These are phyloP conservation scores for Gallinago undulata DNA, from an alignment of 2,113 vertebrate genomes.

Conservation along the genomic window DNA sequence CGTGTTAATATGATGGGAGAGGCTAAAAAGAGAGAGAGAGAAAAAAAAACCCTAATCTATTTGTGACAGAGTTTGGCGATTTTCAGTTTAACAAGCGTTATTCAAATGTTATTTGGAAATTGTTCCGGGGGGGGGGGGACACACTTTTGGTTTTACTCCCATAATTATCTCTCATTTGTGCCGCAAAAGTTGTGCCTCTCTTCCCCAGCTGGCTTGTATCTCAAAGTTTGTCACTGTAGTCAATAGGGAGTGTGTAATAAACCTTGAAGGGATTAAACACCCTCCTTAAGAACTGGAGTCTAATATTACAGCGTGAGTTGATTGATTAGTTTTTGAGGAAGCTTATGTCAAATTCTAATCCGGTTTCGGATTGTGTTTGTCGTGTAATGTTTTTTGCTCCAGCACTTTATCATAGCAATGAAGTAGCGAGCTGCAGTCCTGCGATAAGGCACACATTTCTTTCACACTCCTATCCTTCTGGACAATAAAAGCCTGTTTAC, in stretches of 20 bases:
- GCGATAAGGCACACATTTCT: slow-evolving; percentile 90
- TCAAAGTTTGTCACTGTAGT: slow-evolving; percentile 41
- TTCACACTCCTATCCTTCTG: slow-evolving; percentile 80
- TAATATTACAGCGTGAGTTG: slow-evolving; percentile 87
- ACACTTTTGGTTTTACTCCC: background rate
- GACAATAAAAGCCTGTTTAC: slow-evolving; percentile 90
- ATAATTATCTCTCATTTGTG: background rate
- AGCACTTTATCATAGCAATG: slow-evolving; percentile 90
- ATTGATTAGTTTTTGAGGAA: slow-evolving; percentile 95
- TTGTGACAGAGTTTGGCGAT: background rate
- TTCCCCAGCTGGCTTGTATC: background rate
- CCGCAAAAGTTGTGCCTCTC: slow-evolving; percentile 51
- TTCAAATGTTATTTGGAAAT: background rate
- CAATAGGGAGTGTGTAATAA: slow-evolving; percentile 78
- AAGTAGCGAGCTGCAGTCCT: slow-evolving; percentile 90
- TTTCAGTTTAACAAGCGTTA: background rate
- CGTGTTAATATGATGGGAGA: background rate
- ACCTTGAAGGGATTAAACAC: slow-evolving; percentile 87
- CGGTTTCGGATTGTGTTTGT: slow-evolving; percentile 90
- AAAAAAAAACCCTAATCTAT: fast-evolving
- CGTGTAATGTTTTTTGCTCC: slow-evolving; percentile 89
- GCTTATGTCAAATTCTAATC: slow-evolving; percentile 96
- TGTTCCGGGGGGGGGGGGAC: background rate
- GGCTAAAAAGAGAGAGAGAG: background rate
- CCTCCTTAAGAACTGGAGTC: slow-evolving; percentile 84